Percentiles rank a stretch among this genome's conserved stretches.
Conservation (phyloP, 2,797 vertebrate species). For the Sitta carolinensis region DNA sequence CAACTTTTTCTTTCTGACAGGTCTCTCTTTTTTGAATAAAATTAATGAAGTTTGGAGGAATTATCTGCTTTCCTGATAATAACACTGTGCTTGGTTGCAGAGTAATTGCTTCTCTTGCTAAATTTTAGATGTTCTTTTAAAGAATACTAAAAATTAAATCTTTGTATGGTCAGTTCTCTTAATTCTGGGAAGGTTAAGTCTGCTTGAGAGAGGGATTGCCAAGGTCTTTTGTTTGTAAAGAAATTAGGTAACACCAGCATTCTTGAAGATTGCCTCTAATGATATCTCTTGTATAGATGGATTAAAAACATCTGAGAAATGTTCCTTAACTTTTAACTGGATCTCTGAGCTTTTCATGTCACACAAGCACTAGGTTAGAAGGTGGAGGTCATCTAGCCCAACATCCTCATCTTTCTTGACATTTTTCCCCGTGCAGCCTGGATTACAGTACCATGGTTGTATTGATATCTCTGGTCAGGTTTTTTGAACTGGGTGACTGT, state of each 20-base stretch:
- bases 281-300: neutral
- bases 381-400: neutral
- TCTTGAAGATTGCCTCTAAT: neutral
- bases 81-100: neutral
- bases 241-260: neutral
- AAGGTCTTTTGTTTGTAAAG: neutral
- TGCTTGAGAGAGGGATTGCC: neutral
- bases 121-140: neutral
- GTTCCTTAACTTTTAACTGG: neutral
- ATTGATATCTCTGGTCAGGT: neutral
- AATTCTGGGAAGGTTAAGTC: neutral
- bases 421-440: neutral
- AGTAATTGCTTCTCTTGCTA: neutral
- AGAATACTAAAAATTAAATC: neutral
- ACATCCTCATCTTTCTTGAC: neutral
- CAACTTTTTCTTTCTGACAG: neutral
- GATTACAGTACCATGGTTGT: neutral
- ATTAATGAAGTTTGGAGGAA: neutral
- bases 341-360: neutral
- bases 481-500: neutral
- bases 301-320: neutral
- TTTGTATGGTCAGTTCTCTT: neutral
- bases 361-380: neutral
- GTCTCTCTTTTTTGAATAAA: neutral
- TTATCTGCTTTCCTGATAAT: neutral